Percentiles rank a stretch among this genome's conserved stretches.
Conservation (phyloP, 2,113 vertebrate genomes). For the Boleophthalmus pectinirostris region DNA sequence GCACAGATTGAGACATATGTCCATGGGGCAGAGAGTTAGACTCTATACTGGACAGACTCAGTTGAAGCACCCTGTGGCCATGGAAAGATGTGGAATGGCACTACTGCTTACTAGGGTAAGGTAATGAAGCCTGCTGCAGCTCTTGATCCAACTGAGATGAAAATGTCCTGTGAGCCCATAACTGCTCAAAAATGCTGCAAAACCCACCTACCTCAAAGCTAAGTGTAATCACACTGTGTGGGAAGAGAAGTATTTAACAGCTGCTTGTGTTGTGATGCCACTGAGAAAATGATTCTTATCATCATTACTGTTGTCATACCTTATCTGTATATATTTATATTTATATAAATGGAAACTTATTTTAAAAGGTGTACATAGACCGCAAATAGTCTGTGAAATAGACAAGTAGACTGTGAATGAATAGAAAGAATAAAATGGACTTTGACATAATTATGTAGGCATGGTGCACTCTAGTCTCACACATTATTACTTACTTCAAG, state of each 20-base stretch:
- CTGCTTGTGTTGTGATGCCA: constrained; percentile 22
- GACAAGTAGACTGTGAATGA: no score
- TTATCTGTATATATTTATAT: no score
- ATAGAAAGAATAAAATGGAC: background rate
- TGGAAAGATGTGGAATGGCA: background rate
- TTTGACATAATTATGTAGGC: background rate
- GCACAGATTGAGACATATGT: constrained; percentile 57
- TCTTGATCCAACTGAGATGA: constrained; percentile 46
- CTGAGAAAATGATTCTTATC: constrained; percentile 25
- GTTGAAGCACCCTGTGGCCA: constrained; percentile 42
- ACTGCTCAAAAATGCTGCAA: constrained; percentile 34
- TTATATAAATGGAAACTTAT: background rate
- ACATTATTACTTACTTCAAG: background rate
- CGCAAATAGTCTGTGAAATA: background rate
- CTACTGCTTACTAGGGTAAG: constrained; percentile 23
- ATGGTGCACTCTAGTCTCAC: background rate
- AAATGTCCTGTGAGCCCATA: constrained; percentile 45
- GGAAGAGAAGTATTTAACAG: constrained; percentile 37
- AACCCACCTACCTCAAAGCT: constrained; percentile 35
- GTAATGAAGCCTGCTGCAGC: constrained; percentile 58
- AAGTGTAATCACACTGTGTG: constrained; percentile 38
- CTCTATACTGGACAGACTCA: constrained; percentile 38
- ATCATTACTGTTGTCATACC: background rate
- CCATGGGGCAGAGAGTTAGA: constrained; percentile 42
- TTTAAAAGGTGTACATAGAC: background rate